Evolutionary conservation across 37 sponge, comb jelly and placozoan genomes (phyloP).

Genomic region (Oopsacas minuta): DNA sequence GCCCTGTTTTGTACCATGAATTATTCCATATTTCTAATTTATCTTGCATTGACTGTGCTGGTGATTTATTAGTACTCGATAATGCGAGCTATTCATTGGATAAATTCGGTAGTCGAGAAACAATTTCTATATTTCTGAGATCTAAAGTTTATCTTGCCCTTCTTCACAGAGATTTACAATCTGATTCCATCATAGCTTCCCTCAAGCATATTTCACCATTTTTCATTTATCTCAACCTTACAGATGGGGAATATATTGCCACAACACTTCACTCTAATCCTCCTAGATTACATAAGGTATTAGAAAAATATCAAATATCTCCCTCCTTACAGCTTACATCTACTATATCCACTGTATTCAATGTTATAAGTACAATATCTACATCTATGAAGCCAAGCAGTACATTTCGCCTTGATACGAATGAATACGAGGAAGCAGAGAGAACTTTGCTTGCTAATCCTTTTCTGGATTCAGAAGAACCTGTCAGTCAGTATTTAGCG

Average conservation of each 20-base stretch:
- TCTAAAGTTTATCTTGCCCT: background rate
- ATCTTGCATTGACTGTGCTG: background rate
- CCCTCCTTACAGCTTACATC: background rate
- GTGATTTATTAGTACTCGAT: background rate
- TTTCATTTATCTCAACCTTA: background rate
- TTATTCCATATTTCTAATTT: background rate
- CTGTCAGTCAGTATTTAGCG: background rate
- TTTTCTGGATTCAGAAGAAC: background rate
- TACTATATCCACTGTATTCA: background rate
- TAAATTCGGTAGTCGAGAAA: background rate
- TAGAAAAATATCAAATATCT: background rate
- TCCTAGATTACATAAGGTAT: background rate
- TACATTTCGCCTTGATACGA: constrained; percentile 8
- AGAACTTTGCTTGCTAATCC: constrained; percentile 2
- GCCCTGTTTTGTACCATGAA: background rate
- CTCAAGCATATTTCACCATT: background rate
- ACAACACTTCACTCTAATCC: background rate
- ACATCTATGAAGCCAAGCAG: background rate
- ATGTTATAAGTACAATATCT: background rate
- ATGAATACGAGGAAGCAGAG: background rate
- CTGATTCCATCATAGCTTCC: background rate
- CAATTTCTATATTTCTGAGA: background rate
- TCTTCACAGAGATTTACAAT: background rate
- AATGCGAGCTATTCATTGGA: background rate
- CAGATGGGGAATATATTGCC: background rate